phyloP scores from a whole-genome alignment of 2,797 vertebrate species.

The Toxotes lorentzi region DNA sequence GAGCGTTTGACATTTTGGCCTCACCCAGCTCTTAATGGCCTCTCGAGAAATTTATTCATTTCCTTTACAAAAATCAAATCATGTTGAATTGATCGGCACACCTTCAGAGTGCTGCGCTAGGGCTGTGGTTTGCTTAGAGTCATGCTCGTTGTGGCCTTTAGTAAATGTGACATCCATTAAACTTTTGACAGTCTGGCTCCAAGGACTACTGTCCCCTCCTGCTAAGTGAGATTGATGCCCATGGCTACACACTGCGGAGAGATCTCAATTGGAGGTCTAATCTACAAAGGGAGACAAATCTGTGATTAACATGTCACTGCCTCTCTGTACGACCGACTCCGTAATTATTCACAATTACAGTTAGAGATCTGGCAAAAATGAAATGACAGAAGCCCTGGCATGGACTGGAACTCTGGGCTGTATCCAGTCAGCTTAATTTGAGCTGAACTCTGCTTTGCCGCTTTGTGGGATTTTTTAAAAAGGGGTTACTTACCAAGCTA shows the following conservation, averaged over 20 bases:
- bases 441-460: slow-evolving; percentile 62
- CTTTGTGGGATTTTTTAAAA: slow-evolving; percentile 61
- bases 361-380: slow-evolving; percentile 76
- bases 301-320: slow-evolving; percentile 83
- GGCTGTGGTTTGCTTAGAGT: slow-evolving; percentile 65
- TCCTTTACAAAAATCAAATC: slow-evolving; percentile 69
- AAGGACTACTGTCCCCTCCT: slow-evolving; percentile 74
- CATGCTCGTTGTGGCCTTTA: slow-evolving; percentile 71
- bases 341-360: slow-evolving; percentile 83
- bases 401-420: slow-evolving; percentile 66
- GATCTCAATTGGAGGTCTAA: slow-evolving; percentile 76
- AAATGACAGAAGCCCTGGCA: slow-evolving; percentile 74
- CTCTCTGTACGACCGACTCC: slow-evolving; percentile 60
- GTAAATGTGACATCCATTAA: slow-evolving; percentile 82
- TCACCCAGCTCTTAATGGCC: slow-evolving; percentile 49
- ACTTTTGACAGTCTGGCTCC: slow-evolving; percentile 78
- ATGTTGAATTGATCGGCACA: slow-evolving; percentile 68
- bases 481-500: slow-evolving; percentile 80
- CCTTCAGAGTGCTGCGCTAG: slow-evolving; percentile 39
- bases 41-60: slow-evolving; percentile 70
- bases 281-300: slow-evolving; percentile 80
- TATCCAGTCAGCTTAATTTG: slow-evolving; percentile 73
- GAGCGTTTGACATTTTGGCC: slow-evolving; percentile 64
- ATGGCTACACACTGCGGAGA: slow-evolving; percentile 69
- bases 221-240: slow-evolving; percentile 83